These are phyloP conservation scores for Anthrax anthrax DNA, from an alignment of 2,888 invertebrate species.

Conservation along the genomic window DNA sequence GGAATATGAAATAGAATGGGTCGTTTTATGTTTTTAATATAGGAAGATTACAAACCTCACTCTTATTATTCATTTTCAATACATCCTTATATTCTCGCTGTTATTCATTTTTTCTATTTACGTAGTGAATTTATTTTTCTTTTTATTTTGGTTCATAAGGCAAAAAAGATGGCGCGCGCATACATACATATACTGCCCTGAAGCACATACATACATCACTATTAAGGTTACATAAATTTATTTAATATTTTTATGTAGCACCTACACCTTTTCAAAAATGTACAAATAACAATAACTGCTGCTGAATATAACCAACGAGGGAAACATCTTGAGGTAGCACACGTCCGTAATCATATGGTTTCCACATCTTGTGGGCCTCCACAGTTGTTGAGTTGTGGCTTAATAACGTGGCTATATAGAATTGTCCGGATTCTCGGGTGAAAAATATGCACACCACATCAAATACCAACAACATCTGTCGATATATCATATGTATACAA, in stretches of 20 bases:
- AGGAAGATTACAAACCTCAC: no score
- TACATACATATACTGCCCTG: not conserved
- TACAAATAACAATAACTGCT: not conserved
- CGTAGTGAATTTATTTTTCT: not conserved
- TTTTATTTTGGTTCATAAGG: not conserved
- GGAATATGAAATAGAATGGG: no score
- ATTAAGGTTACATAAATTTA: not conserved
- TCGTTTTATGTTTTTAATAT: no score
- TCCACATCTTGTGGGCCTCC: constrained; percentile 23
- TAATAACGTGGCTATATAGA: constrained; percentile 14
- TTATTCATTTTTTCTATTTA: not conserved
- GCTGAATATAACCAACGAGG: constrained; percentile 2
- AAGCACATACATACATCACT: not conserved
- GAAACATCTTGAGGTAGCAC: constrained; percentile 10
- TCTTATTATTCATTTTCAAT: no score
- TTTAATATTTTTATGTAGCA: no score
- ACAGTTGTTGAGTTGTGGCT: constrained; percentile 24
- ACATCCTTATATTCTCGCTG: no score
- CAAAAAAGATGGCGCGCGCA: not conserved
- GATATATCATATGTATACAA: no score
- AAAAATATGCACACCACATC: no score
- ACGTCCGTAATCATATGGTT: constrained; percentile 9
- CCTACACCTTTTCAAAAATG: no score
- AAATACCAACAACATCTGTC: no score
- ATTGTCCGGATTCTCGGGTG: no score